phyloP scores from a whole-genome alignment of 30 jellyfish, hydroid and myxozoan species.

The Pelagia noctiluca region DNA sequence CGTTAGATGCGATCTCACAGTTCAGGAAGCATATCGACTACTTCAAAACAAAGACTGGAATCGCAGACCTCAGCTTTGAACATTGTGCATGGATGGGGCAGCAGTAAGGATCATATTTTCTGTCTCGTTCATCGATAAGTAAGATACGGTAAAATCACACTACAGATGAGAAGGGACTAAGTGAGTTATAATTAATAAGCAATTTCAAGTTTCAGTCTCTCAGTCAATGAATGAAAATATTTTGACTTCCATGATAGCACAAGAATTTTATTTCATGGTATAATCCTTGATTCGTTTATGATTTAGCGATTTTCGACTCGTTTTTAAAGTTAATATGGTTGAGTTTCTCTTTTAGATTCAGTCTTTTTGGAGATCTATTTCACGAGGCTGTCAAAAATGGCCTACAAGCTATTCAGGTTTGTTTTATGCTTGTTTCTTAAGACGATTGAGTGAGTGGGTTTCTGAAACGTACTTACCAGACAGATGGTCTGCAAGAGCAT shows the following conservation, averaged over 20 bases:
- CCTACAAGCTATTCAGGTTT: constrained; percentile 93
- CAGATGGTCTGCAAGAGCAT: too few species aligned
- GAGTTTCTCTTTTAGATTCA: constrained; percentile 30
- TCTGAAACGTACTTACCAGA: too few species aligned
- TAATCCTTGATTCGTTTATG: background rate
- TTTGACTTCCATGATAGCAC: too few species aligned
- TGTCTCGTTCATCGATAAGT: too few species aligned
- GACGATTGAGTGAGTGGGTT: background rate
- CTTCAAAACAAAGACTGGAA: constrained; percentile 81
- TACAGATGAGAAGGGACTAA: too few species aligned
- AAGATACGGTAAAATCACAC: too few species aligned
- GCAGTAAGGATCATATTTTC: constrained; percentile 82
- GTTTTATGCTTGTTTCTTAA: background rate
- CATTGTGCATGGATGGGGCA: constrained; percentile 97
- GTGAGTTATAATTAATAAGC: too few species aligned
- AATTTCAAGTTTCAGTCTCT: too few species aligned
- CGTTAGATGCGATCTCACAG: constrained; percentile 95
- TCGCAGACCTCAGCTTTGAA: constrained; percentile 76
- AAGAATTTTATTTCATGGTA: too few species aligned
- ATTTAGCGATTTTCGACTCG: background rate
- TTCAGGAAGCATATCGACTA: constrained; percentile 91
- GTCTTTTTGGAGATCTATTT: constrained; percentile 87
- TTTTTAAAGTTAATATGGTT: constrained; percentile 5
- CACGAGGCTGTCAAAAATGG: constrained; percentile 91
- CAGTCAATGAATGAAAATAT: too few species aligned